Conservation (phyloP, 2,797 vertebrate genomes). For the Pygocentrus nattereri region DNA sequence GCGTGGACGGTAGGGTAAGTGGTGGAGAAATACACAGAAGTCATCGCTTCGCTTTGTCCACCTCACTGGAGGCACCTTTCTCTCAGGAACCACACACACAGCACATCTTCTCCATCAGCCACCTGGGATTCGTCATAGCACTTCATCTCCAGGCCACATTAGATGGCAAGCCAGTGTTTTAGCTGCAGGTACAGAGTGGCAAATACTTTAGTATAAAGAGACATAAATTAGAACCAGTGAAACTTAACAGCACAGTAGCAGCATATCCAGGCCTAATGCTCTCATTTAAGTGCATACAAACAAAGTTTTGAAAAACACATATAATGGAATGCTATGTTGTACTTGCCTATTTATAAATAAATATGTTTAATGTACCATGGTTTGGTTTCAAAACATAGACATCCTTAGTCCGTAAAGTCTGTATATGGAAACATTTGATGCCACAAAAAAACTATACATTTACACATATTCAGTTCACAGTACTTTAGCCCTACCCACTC, state of each 20-base stretch:
- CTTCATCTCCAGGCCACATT: slow-evolving; percentile 68
- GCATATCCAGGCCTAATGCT: background rate
- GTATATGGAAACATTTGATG: too few relatives aligned
- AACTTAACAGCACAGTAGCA: background rate
- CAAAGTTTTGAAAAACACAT: background rate
- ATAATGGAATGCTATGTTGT: too few relatives aligned
- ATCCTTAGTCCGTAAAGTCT: too few relatives aligned
- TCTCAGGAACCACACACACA: slow-evolving; percentile 40
- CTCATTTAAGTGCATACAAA: background rate
- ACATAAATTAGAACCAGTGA: background rate
- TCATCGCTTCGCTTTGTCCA: slow-evolving; percentile 48
- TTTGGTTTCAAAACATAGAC: too few relatives aligned
- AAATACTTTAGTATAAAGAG: background rate
- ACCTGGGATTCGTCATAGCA: slow-evolving; percentile 56
- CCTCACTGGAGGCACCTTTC: slow-evolving; percentile 33
- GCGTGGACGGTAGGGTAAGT: slow-evolving; percentile 46
- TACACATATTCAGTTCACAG: too few relatives aligned
- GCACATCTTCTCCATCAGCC: slow-evolving; percentile 61
- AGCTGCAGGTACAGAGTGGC: slow-evolving; percentile 76
- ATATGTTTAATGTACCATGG: too few relatives aligned
- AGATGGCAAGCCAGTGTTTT: slow-evolving; percentile 94
- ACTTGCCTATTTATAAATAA: too few relatives aligned
- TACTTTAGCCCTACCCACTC: too few relatives aligned
- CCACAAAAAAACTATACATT: too few relatives aligned
- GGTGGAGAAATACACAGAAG: slow-evolving; percentile 47